Evolutionary conservation across 2,888 invertebrate species (phyloP), one percentile per base, ranked within the genome.

Genomic region (Cosmia pyralina): DNA sequence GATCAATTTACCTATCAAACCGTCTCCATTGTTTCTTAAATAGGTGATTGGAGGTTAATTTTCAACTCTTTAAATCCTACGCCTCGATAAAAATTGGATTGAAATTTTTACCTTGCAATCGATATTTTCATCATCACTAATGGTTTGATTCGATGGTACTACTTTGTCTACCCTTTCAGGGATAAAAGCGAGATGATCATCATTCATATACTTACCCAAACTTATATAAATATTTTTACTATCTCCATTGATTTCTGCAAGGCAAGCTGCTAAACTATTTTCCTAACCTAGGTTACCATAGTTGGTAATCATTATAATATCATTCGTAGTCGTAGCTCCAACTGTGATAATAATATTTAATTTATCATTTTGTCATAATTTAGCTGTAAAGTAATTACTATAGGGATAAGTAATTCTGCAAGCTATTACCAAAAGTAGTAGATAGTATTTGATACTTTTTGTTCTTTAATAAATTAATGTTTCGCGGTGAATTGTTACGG

Each of bases 311-410:
- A 67, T 67, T 77, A 67, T 67, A 15, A 72, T 82, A 78, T 78
- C 74, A 76, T 77, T 79, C 44, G 90, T 94, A 94, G 92, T 88
- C 85, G 90, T 94, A 94, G 92, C 90, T 90, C 92, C 90, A 94
- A 93, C 94, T 94, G 94, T 94, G 94, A 94, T 95, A 94, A 88
- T 87, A 85, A 81, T 85, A 74, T 83, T 79, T 86, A 87, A 83
- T 83, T 85, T 84, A 79, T 79, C 65, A 79, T 85, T 75, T 79
- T 81, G 38, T 74, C 73, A 77, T 71, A 75, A 67, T 75, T 69
- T 76, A 78, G 74, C 64, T 79, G 46, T 72, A 74, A 75, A 76
- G 46, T 81, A 62, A 73, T 46, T 77, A 77, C 74, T 75, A 66
- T 62, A 70, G 28, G 71, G 46, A 68, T 69, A 73, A 67, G 72